A percentile compares a stretch with the other conserved stretches of the same genome.
Conservation (phyloP, 2,797 vertebrate genomes). For the Podargus strigoides region DNA sequence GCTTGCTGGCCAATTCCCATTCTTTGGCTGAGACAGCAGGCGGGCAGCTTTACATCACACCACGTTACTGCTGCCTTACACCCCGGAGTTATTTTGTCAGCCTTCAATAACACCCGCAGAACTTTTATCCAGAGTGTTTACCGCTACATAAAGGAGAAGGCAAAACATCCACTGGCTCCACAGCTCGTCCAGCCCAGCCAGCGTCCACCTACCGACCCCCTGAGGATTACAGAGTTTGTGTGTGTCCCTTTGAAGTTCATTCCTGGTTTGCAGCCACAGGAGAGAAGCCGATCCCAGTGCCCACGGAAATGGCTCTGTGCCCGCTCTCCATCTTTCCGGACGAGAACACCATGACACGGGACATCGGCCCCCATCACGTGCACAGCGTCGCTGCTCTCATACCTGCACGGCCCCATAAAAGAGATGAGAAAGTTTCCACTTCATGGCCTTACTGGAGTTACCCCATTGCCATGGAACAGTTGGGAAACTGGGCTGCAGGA, state of each 20-base stretch:
- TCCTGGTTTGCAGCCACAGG: neutral
- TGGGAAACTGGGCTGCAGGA: too few species aligned
- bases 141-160: fast-evolving
- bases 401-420: too few species aligned
- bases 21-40: neutral
- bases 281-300: neutral
- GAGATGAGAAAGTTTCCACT: too few species aligned
- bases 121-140: neutral
- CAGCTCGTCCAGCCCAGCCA: too few species aligned
- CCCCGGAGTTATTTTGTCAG: neutral
- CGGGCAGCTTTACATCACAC: neutral
- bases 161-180: too few species aligned
- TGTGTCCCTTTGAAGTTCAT: neutral
- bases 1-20: neutral
- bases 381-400: too few species aligned
- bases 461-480: too few species aligned
- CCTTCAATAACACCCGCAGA: neutral
- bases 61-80: neutral
- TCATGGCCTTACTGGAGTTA: too few species aligned
- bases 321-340: too few species aligned
- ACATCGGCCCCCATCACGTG: too few species aligned
- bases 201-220: too few species aligned
- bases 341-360: too few species aligned
- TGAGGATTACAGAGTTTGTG: fast-evolving
- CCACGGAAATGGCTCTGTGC: neutral